Evolutionary conservation across 2,797 vertebrate species (phyloP).

Genomic region (Petrocephalus schoutedeni): DNA sequence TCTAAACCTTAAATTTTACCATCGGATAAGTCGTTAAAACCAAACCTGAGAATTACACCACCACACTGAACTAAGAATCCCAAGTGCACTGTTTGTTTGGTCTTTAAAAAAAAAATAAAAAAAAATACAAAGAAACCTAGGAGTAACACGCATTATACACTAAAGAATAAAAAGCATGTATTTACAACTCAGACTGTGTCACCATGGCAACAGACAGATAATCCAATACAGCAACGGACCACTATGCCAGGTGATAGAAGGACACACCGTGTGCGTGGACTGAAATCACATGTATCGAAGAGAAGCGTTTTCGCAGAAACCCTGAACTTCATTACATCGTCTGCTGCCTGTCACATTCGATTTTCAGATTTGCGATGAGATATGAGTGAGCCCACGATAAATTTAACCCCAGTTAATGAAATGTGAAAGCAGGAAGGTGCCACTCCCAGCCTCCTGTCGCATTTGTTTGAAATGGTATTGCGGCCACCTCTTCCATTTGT

Average conservation of each 20-base stretch:
- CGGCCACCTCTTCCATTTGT: slow-evolving; percentile 31
- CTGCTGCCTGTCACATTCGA: slow-evolving; percentile 8
- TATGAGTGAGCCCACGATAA: background rate
- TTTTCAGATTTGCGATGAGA: slow-evolving; percentile 8
- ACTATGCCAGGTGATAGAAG: slow-evolving; percentile 43
- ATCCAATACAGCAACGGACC: slow-evolving; percentile 49
- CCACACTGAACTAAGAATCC: slow-evolving; percentile 25
- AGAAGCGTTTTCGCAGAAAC: background rate
- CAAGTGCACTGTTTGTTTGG: slow-evolving; percentile 12
- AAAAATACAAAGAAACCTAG: slow-evolving; percentile 10
- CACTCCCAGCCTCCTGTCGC: slow-evolving; percentile 24
- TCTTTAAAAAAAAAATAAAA: background rate
- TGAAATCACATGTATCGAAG: slow-evolving; percentile 11
- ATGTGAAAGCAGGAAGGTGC: background rate
- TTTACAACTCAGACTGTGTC: slow-evolving; percentile 46
- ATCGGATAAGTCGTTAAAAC: background rate
- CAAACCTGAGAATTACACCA: background rate
- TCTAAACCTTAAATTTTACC: background rate
- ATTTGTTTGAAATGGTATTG: background rate
- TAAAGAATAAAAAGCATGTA: slow-evolving; percentile 37
- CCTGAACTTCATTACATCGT: slow-evolving; percentile 10
- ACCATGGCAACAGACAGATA: slow-evolving; percentile 64
- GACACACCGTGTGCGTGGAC: slow-evolving; percentile 51
- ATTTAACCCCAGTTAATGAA: slow-evolving; percentile 28
- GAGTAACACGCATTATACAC: slow-evolving; percentile 27